phyloP scores from a whole-genome alignment of 2,113 vertebrate genomes.

The Spermophilus dauricus region DNA sequence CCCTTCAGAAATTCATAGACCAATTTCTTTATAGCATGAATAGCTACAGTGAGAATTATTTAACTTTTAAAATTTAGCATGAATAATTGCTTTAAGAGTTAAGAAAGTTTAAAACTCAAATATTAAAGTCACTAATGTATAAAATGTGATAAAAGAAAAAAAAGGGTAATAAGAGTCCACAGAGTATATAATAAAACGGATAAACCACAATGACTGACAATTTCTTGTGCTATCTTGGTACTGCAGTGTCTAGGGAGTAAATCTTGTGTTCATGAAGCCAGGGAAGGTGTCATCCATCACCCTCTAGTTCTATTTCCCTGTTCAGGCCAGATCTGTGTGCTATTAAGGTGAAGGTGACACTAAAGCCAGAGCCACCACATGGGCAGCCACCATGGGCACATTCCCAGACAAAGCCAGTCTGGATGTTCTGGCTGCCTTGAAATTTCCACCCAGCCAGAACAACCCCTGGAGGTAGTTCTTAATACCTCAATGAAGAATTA shows the following conservation, averaged over 20 bases:
- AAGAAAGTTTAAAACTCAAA: constrained; percentile 39
- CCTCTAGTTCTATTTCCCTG: no score
- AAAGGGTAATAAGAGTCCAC: not conserved
- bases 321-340: not conserved
- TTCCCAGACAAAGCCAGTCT: not conserved
- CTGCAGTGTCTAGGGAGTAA: not conserved
- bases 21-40: not conserved
- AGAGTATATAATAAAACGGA: not conserved
- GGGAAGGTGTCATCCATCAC: not conserved
- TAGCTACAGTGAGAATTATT: not conserved
- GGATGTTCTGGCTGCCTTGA: not conserved
- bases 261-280: not conserved
- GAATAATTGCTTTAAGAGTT: constrained; percentile 39
- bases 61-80: not conserved
- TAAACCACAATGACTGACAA: not conserved
- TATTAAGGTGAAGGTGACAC: not conserved
- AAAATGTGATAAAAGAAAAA: not conserved
- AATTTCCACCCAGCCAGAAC: not conserved
- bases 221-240: no score
- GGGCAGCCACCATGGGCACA: not conserved
- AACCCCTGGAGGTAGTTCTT: not conserved
- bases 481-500: not conserved
- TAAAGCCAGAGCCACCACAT: not conserved
- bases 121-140: not conserved
- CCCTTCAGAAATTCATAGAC: not conserved